Percentiles rank a stretch among this genome's conserved stretches.
Conservation (phyloP, 2,113 vertebrate species). For the Hyperoodon ampullatus region DNA sequence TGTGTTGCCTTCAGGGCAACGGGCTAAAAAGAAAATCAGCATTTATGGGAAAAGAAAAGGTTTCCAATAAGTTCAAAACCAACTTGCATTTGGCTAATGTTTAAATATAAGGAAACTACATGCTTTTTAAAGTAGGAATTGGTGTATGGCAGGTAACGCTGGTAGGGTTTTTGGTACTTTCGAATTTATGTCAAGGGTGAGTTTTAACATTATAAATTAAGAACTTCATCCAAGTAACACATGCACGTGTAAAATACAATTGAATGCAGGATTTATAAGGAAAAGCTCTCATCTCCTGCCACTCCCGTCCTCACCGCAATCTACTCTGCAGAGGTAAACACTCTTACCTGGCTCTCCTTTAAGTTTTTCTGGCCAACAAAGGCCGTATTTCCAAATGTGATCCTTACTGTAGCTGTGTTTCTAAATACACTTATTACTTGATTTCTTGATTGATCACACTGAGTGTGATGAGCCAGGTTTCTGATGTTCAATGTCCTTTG, state of each 20-base stretch:
- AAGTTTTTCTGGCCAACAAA: not conserved
- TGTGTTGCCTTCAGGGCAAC: not conserved
- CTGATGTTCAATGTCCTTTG: not conserved
- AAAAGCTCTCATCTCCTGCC: not conserved
- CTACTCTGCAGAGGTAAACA: not conserved
- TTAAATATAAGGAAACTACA: not conserved
- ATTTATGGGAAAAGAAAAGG: not conserved
- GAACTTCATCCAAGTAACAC: not conserved
- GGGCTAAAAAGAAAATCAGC: not conserved
- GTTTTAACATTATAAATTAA: not conserved
- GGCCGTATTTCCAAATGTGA: not conserved
- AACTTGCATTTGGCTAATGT: not conserved
- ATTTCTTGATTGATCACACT: not conserved
- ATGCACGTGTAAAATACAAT: not conserved
- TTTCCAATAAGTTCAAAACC: not conserved
- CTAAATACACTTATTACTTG: not conserved
- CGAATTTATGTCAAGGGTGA: not conserved
- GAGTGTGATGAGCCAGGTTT: not conserved
- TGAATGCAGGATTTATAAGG: not conserved
- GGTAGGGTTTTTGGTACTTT: not conserved
- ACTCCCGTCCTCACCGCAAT: not conserved
- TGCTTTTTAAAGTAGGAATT: not conserved
- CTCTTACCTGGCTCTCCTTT: not conserved
- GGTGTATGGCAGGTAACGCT: not conserved
- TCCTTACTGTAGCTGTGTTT: not conserved